These are phyloP conservation scores for Lapara coniferarum DNA, from an alignment of 2,888 invertebrate species.

Conservation along the genomic window DNA sequence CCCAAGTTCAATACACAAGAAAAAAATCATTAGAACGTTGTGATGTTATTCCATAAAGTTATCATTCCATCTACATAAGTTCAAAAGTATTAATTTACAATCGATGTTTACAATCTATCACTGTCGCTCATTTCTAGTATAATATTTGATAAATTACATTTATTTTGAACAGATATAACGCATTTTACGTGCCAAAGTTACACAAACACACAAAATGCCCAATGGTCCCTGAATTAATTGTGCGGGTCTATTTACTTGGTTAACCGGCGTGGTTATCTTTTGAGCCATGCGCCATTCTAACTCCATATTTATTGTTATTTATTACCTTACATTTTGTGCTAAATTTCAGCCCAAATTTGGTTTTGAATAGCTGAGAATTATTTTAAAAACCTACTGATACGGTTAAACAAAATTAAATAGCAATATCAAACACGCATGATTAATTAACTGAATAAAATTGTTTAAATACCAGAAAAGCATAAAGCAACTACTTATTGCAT, in stretches of 20 bases:
- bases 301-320: constrained; percentile 60
- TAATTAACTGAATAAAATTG: no score
- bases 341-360: neutral
- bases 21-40: no score
- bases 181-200: constrained; percentile 57
- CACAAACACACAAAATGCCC: constrained; percentile 79
- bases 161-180: constrained; percentile 42
- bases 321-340: constrained; percentile 47
- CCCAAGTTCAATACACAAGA: no score
- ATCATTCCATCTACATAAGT: no score
- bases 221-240: constrained; percentile 81
- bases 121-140: neutral
- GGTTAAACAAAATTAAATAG: no score
- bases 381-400: no score
- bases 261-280: constrained; percentile 76
- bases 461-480: neutral
- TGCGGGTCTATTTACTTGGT: constrained; percentile 76
- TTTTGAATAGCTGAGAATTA: neutral
- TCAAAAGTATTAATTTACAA: neutral
- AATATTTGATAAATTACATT: neutral
- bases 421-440: no score
- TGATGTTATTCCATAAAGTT: no score
- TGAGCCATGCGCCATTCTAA: constrained; percentile 67
- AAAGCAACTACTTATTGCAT: neutral
- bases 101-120: neutral